These are phyloP conservation scores for Zonitis immaculata DNA, from an alignment of 2,888 invertebrate species.

Conservation along the genomic window DNA sequence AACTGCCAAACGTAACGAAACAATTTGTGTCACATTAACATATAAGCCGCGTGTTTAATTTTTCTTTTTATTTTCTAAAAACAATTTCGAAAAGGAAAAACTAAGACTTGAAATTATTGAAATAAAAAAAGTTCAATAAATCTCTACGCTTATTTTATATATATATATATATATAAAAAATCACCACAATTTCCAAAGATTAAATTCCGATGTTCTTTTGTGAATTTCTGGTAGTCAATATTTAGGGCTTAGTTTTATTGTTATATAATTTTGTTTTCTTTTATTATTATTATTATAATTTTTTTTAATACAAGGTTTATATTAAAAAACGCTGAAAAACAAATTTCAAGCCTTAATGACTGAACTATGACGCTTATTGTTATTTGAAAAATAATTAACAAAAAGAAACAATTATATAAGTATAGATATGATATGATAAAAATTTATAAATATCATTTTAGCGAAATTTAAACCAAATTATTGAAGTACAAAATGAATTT, in stretches of 20 bases:
- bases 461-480: conserved; percentile 10
- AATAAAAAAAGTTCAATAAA: too few species aligned
- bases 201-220: background rate
- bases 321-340: background rate
- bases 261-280: conserved; percentile 1
- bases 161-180: too few species aligned
- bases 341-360: conserved; percentile 9
- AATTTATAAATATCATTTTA: too few species aligned
- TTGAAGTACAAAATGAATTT: conserved; percentile 12
- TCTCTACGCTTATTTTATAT: conserved; percentile 28
- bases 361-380: conserved; percentile 18
- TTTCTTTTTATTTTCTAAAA: background rate
- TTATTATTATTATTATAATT: too few species aligned
- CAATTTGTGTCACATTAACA: conserved; percentile 47
- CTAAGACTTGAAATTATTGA: conserved; percentile 6
- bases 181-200: too few species aligned
- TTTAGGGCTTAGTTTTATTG: background rate
- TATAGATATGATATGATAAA: too few species aligned
- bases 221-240: background rate
- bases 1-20: conserved; percentile 41
- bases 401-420: too few species aligned
- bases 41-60: conserved; percentile 46
- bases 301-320: conserved; percentile 3
- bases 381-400: background rate
- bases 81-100: background rate